phyloP scores from a whole-genome alignment of 2,797 vertebrate genomes.

The Spinus pinus region DNA sequence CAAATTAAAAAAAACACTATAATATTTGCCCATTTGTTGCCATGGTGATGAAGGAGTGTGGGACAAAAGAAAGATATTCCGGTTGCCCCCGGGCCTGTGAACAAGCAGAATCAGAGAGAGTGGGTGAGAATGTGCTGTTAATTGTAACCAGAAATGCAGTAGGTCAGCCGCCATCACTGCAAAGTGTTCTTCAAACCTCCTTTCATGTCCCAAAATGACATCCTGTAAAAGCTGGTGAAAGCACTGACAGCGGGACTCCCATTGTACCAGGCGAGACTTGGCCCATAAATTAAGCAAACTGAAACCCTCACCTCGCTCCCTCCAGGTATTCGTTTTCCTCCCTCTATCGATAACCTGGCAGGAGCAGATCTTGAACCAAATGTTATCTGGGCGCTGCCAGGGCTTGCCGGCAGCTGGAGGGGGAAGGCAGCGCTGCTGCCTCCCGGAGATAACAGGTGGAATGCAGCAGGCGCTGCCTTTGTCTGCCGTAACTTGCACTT shows the following conservation, averaged over 20 bases:
- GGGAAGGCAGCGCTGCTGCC: background rate
- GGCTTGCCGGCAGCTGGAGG: slow-evolving; percentile 13
- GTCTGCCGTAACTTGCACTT: background rate
- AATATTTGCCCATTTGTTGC: slow-evolving; percentile 48
- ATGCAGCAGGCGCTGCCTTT: background rate
- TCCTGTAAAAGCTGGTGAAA: background rate
- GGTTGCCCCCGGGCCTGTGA: slow-evolving; percentile 44
- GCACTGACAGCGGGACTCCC: background rate
- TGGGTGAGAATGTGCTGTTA: slow-evolving; percentile 49
- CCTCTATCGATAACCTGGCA: background rate
- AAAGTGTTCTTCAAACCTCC: background rate
- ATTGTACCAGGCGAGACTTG: background rate
- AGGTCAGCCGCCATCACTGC: background rate
- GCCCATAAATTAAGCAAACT: background rate
- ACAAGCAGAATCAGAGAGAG: background rate
- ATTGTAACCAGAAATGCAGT: slow-evolving; percentile 27
- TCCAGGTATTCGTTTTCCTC: background rate
- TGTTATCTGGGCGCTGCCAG: background rate
- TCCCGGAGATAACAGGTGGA: slow-evolving; percentile 45
- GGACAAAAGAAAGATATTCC: slow-evolving; percentile 47
- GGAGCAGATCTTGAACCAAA: background rate
- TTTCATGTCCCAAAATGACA: background rate
- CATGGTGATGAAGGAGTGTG: slow-evolving; percentile 16
- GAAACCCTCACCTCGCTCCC: background rate
- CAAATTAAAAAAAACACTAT: background rate